A percentile compares a stretch with the other conserved stretches of the same genome.
Conservation (phyloP, 2,888 invertebrate species). For the Stenotaenia linearis region DNA sequence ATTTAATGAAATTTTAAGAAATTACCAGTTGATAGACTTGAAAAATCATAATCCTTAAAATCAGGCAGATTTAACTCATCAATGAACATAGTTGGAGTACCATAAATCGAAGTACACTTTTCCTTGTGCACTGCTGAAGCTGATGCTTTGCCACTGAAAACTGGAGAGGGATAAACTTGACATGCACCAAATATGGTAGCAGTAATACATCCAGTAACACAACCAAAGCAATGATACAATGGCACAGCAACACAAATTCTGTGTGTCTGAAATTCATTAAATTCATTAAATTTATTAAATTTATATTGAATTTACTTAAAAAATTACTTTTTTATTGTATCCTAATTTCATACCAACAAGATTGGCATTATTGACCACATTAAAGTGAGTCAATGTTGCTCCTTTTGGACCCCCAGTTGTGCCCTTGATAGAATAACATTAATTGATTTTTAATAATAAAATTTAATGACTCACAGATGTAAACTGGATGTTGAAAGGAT, state of each 20-base stretch:
- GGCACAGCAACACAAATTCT: conserved; percentile 49
- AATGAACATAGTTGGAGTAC: conserved; percentile 85
- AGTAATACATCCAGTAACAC: conserved; percentile 55
- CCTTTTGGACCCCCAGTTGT: conserved; percentile 77
- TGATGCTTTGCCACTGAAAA: conserved; percentile 50
- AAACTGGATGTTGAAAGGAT: conserved; percentile 70
- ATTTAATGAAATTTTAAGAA: neutral
- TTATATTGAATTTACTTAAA: neutral
- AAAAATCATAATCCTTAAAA: conserved; percentile 39
- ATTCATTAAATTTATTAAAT: neutral
- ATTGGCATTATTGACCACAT: conserved; percentile 67
- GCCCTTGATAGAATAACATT: conserved; percentile 51
- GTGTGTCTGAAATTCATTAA: neutral
- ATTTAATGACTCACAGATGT: conserved; percentile 58
- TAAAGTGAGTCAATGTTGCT: conserved; percentile 63
- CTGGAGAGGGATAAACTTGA: conserved; percentile 48
- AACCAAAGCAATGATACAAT: conserved; percentile 75
- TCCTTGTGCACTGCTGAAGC: conserved; percentile 61
- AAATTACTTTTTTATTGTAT: neutral
- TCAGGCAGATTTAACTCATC: conserved; percentile 59
- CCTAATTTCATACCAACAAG: neutral
- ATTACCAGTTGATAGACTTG: conserved; percentile 22
- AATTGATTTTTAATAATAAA: neutral
- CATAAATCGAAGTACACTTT: conserved; percentile 56
- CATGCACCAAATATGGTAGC: conserved; percentile 41